Evolutionary conservation across 64 coral and sea anemone species (phyloP), one percentile per base, ranked within the genome.

Genomic region (Actinia tenebrosa): DNA sequence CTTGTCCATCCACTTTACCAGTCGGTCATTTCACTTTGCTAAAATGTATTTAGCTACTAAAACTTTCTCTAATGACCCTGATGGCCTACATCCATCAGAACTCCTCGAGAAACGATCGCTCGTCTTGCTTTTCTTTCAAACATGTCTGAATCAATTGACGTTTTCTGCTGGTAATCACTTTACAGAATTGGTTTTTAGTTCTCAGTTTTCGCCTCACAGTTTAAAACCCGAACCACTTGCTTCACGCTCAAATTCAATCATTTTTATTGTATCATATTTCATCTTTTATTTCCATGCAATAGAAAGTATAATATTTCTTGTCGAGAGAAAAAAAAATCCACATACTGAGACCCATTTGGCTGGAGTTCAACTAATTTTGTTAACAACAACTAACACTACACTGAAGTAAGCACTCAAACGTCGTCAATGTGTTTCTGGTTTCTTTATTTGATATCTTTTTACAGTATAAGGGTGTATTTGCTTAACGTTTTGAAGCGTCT

Each of bases 11-110:
- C 69, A 75, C 69, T 75, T 75, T 75, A 75, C 69, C 23, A 75
- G 69, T 75, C 26, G 69, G 69, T 75, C 69, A 25, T 75, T 75
- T 75, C 69, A 75, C 69, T 75, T 75, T 75, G 69, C 69, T 75
- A 26, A 75, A 75, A 75, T 75, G 69, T 75, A 75, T 75, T 75
- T 75, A 30, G 10, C 69, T 75, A 75, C 69, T 75, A 75, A 72
- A 75, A 75, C 26, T 75, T 25, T 75, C 26, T 3, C 69, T 75
- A 75, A 75, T 75, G 69, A 75, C 69, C 69, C 69, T 75, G 69
- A 75, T 75, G 69, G 69, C 2, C 25, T 27, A 26, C 9, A 75
- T 42, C 25, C 69, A 75, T 75, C 69, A 75, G 25, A 14, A 75
- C 25, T 75, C 69, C 23, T 75, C 26, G n/a, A 25, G 14, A 75